These are phyloP conservation scores for Oryctolagus cuniculus DNA, from an alignment of 2,113 vertebrate genomes.

Conservation along the genomic window mOryCun1.1 NC_091450.1:59615501-59616000, in stretches of 20 bases:
- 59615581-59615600: background rate
- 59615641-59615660: background rate
- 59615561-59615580: background rate
- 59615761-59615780: background rate
- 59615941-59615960: background rate
- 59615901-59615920: background rate
- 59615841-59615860: background rate
- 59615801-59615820: background rate
- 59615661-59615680: background rate
- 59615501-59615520: background rate
- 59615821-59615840: background rate
- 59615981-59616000: background rate
- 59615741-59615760: background rate
- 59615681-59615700: background rate
- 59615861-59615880: background rate
- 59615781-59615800: background rate
- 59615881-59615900: background rate
- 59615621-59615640: background rate
- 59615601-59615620: background rate
- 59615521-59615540: background rate
- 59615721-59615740: background rate
- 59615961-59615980: too few species aligned
- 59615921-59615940: background rate
- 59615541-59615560: background rate
- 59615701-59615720: background rate